A percentile compares a stretch with the other conserved stretches of the same genome.
Conservation (phyloP, 2,797 vertebrate species). For the Hemibagrus guttatus region DNA sequence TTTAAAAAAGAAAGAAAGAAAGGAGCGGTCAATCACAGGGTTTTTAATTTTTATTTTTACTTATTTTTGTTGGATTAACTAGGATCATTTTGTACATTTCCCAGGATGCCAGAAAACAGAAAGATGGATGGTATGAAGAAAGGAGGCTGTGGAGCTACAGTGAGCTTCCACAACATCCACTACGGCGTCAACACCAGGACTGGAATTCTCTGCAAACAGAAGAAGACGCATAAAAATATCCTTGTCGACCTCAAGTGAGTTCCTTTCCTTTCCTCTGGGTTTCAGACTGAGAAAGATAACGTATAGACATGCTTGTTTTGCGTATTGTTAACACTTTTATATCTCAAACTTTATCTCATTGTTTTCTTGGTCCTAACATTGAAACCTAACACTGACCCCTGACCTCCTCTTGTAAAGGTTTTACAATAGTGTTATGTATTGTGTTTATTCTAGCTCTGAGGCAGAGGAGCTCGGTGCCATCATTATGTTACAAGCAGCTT, state of each 20-base stretch:
- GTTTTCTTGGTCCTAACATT: not conserved
- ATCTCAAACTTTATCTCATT: not conserved
- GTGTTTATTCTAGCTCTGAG: not conserved
- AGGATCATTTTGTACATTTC: not conserved
- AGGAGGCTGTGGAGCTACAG: slow-evolving; percentile 58
- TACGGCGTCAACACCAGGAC: slow-evolving; percentile 67
- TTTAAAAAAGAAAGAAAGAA: not conserved
- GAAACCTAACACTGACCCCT: too few relatives aligned
- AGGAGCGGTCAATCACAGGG: not conserved
- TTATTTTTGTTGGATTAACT: not conserved
- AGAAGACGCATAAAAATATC: slow-evolving; percentile 65
- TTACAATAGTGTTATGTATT: not conserved
- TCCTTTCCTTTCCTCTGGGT: not conserved
- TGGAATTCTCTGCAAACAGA: slow-evolving; percentile 58
- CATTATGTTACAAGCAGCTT: not conserved
- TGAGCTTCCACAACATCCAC: slow-evolving; percentile 77
- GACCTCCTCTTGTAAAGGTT: not conserved
- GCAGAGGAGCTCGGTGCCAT: not conserved
- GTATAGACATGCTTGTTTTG: not conserved
- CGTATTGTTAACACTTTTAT: not conserved
- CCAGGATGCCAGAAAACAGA: slow-evolving; percentile 19
- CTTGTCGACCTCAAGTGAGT: slow-evolving; percentile 76
- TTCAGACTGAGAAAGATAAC: not conserved
- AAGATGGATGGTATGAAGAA: not conserved
- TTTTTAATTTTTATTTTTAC: not conserved